Conservation (phyloP, 2,888 invertebrate genomes). For the Drosophila antonietae region DNA sequence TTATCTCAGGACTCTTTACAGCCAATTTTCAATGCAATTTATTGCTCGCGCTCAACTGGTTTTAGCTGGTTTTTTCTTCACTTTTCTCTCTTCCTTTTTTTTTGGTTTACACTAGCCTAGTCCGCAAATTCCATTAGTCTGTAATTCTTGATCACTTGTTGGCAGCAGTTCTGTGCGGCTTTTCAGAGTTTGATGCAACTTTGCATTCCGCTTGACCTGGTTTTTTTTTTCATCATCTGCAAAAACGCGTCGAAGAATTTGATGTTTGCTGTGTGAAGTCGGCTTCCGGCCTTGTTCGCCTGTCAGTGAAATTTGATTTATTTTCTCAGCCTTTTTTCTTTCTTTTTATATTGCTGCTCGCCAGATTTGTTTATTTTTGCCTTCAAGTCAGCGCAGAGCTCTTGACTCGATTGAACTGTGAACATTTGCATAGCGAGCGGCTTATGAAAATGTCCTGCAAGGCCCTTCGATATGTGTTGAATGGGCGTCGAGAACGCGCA, state of each 20-base stretch:
- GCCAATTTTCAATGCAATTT: conserved; percentile 15
- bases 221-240: conserved; percentile 11
- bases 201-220: conserved; percentile 23
- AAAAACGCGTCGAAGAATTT: background rate
- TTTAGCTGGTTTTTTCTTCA: background rate
- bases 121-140: conserved; percentile 61
- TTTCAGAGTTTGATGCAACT: conserved; percentile 23
- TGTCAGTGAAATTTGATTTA: conserved; percentile 22
- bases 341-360: background rate
- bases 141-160: conserved; percentile 37
- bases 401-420: conserved; percentile 3
- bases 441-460: conserved; percentile 32
- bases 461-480: conserved; percentile 4
- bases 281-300: conserved; percentile 5
- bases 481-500: background rate
- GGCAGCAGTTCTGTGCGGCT: conserved; percentile 14
- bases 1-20: background rate
- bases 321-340: conserved; percentile 8
- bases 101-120: conserved; percentile 23
- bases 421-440: conserved; percentile 31
- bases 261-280: conserved; percentile 5
- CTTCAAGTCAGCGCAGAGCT: conserved; percentile 4
- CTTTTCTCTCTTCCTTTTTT: background rate
- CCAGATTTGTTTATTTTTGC: conserved; percentile 20
- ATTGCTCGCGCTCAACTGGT: too few species aligned